Conservation (phyloP, 2,888 invertebrate genomes). For the Pogonocherus hispidulus region DNA sequence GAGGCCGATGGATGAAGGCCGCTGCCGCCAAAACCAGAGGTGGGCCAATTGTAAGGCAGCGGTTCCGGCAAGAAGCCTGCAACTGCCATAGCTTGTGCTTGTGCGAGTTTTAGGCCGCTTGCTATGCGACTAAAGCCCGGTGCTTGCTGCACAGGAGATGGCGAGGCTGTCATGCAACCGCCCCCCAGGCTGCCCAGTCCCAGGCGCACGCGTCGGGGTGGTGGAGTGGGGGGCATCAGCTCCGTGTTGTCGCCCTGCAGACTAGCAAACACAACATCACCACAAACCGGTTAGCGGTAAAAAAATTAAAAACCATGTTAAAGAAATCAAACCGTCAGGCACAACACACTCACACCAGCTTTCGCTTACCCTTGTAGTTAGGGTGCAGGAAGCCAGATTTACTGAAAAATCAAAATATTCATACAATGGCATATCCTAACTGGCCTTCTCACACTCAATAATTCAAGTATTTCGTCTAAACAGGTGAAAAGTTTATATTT, state of each 20-base stretch:
- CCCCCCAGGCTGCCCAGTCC: slow-evolving; percentile 60
- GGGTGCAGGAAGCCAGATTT: slow-evolving; percentile 73
- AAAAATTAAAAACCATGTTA: slow-evolving; percentile 52
- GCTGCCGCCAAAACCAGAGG: slow-evolving; percentile 45
- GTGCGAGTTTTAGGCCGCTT: slow-evolving; percentile 79
- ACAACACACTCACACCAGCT: slow-evolving; percentile 62
- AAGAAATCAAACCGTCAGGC: slow-evolving; percentile 57
- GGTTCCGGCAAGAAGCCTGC: slow-evolving; percentile 76
- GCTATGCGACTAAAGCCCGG: slow-evolving; percentile 74
- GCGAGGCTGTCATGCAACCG: slow-evolving; percentile 62
- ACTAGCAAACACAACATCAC: slow-evolving; percentile 68
- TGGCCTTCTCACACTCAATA: slow-evolving; percentile 6
- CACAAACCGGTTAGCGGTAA: slow-evolving; percentile 62
- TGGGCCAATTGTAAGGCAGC: slow-evolving; percentile 55
- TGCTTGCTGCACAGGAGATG: slow-evolving; percentile 63
- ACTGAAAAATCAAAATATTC: slow-evolving; percentile 66
- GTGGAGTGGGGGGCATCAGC: slow-evolving; percentile 75
- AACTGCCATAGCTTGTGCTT: slow-evolving; percentile 80
- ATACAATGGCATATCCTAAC: not conserved
- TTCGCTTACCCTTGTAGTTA: slow-evolving; percentile 74
- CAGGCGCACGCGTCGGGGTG: slow-evolving; percentile 70
- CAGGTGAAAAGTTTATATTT: too few relatives aligned
- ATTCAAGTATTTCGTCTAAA: not conserved
- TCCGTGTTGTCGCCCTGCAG: slow-evolving; percentile 75
- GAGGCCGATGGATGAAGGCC: slow-evolving; percentile 52